Percentiles rank a stretch among this genome's conserved stretches.
These are phyloP conservation scores for Tyria jacobaeae DNA, from an alignment of 2,888 invertebrate species.

Conservation along the genomic window DNA sequence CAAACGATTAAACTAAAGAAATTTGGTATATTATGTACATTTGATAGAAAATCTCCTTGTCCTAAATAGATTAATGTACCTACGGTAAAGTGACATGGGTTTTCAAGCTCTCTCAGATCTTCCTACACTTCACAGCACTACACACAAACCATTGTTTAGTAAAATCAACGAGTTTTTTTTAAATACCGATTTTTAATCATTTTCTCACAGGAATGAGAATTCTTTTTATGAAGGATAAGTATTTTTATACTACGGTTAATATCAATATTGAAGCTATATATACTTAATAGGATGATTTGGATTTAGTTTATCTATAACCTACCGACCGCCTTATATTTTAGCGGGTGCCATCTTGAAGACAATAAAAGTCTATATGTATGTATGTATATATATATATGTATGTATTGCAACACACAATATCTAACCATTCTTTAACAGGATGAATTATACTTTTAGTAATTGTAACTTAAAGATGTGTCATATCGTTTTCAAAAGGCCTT, in stretches of 20 bases:
- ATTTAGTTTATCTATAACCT: background rate
- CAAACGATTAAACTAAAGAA: no score
- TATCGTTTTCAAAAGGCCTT: conserved; percentile 54
- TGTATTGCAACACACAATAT: conserved; percentile 8
- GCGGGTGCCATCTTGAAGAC: background rate
- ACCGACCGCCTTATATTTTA: background rate
- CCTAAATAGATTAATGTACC: no score
- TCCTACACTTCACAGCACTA: conserved; percentile 23
- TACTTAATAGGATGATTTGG: background rate
- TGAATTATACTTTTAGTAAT: conserved; percentile 63
- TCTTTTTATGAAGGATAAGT: background rate
- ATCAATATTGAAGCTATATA: background rate
- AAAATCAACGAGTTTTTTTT: background rate
- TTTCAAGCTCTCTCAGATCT: conserved; percentile 26
- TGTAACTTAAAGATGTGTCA: conserved; percentile 53
- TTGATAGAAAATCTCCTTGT: no score
- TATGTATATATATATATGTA: conserved; percentile 22
- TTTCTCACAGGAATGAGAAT: background rate
- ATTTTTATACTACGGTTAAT: background rate
- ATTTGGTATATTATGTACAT: no score
- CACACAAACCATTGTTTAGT: background rate
- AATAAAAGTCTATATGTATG: conserved; percentile 21
- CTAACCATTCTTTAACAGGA: conserved; percentile 47
- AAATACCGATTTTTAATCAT: background rate
- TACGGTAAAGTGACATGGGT: conserved; percentile 33